Conservation (phyloP, 2,888 invertebrate species). For the Tromatobia lineatoria region DNA sequence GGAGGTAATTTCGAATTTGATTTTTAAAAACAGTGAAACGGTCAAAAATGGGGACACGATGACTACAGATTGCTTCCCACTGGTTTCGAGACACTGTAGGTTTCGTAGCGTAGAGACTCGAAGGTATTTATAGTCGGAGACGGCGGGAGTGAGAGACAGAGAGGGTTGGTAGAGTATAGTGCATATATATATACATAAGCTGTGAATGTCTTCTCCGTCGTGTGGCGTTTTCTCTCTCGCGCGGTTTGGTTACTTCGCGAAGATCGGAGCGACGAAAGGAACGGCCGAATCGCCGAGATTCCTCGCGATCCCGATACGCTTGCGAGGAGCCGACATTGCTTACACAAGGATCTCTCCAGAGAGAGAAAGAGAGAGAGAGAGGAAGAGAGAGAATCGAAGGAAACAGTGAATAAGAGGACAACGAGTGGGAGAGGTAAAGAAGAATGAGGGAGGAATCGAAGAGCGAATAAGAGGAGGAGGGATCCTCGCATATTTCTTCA, state of each 20-base stretch:
- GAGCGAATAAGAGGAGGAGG: conserved; percentile 53
- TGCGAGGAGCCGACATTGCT: conserved; percentile 54
- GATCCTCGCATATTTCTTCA: conserved; percentile 57
- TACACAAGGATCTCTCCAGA: neutral
- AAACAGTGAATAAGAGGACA: conserved; percentile 41
- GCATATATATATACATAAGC: conserved; percentile 6
- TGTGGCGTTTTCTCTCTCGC: conserved; percentile 57
- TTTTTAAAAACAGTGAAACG: neutral
- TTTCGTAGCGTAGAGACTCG: conserved; percentile 63
- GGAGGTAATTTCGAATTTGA: neutral
- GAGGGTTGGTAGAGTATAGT: conserved; percentile 39
- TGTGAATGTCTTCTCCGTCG: conserved; percentile 42
- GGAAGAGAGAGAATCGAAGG: conserved; percentile 22
- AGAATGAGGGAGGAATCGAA: conserved; percentile 72
- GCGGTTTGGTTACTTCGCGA: conserved; percentile 68
- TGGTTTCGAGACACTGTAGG: conserved; percentile 52
- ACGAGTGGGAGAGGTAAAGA: conserved; percentile 44
- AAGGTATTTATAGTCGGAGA: conserved; percentile 76
- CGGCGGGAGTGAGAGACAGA: conserved; percentile 48
- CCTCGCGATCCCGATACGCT: conserved; percentile 73
- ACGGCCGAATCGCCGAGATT: conserved; percentile 80
- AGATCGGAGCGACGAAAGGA: conserved; percentile 74
- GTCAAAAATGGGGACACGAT: conserved; percentile 7
- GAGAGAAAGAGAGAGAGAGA: conserved; percentile 54
- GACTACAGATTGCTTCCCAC: conserved; percentile 28